Base-by-base conservation (phyloP, 2,113 vertebrate genomes). In the Catharus fuscescens region DNA sequence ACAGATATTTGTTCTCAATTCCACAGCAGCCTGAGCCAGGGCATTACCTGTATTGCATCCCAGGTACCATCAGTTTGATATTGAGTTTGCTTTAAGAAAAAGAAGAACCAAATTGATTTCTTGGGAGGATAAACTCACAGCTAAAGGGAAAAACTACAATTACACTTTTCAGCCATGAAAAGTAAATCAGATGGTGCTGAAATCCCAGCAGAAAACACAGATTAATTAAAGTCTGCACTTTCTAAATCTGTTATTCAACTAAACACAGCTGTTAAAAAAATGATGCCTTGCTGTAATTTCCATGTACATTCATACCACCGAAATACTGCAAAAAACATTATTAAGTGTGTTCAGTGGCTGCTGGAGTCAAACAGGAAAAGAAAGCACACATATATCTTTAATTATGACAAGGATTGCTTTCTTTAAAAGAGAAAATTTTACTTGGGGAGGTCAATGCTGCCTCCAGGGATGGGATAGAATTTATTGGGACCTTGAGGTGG, bases 201-300 rank as follows among this genome's bases (percentile, higher is more conserved):
- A 98, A 98, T 98, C 97, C 97, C 97, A 97, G 94, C 96, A 98
- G 97, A 98, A 98, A 98, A 98, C 97, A 98, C 93, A 98, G 97
- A 98, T 98, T 98, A 98, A 98, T 98, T 98, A 98, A 97, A 98
- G 95, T 97, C 97, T 98, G 97, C 95, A 97, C 95, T 97, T 98
- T 98, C 97, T 97, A 98, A 98, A 98, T 97, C 97, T 98, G 97
- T 97, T 98, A 98, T 97, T 98, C 96, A 97, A 97, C 97, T 97
- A 98, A 98, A 97, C 96, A 97, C 96, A 98, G 98, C 95, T 98
- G 96, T 97, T 97, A 94, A 97, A 98, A 97, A 97, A 95, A 97
- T 96, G 89, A 97, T 97, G 96, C 96, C 95, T 97, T 97, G 84
- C 95, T 96, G 93, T 95, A 95, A 95, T 97, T 94, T 96, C 87